These are phyloP conservation scores for Rhizomys pruinosus DNA, from an alignment of 2,113 vertebrate genomes.

Conservation along the genomic window DNA sequence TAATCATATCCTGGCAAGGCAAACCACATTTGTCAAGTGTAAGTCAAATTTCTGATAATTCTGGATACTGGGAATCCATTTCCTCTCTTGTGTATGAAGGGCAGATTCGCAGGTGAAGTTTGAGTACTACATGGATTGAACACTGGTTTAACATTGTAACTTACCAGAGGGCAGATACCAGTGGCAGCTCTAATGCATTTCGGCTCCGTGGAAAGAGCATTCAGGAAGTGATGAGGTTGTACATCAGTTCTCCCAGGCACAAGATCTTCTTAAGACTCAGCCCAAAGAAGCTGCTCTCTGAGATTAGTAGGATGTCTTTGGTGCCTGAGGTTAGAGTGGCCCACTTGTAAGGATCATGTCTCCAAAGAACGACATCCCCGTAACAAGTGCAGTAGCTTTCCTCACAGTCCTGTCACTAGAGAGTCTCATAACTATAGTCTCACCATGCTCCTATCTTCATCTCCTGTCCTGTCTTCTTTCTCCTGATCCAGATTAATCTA, in stretches of 20 bases:
- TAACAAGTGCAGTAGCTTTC: conserved; percentile 11
- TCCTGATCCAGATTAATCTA: not conserved
- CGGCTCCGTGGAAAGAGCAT: conserved; percentile 31
- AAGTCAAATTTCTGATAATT: conserved; percentile 58
- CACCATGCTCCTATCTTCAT: not conserved
- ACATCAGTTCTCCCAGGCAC: conserved; percentile 12
- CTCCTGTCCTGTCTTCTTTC: not conserved
- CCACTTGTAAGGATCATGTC: not conserved
- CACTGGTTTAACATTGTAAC: conserved; percentile 51
- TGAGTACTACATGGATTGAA: conserved; percentile 30
- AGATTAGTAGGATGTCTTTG: not conserved
- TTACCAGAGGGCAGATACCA: conserved; percentile 54
- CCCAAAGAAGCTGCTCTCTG: not conserved
- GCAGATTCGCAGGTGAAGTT: conserved; percentile 48
- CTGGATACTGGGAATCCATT: not conserved
- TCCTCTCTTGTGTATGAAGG: not conserved
- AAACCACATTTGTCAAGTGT: not conserved
- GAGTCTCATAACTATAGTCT: not conserved
- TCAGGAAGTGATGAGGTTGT: conserved; percentile 38
- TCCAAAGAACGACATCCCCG: conserved; percentile 7
- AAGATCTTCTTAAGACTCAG: not conserved
- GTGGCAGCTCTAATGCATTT: conserved; percentile 49
- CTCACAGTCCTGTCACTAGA: not conserved
- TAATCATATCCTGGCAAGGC: conserved; percentile 62
- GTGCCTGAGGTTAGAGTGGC: not conserved